Conservation (phyloP, 2,113 vertebrate species). For the Seriola quinqueradiata region DNA sequence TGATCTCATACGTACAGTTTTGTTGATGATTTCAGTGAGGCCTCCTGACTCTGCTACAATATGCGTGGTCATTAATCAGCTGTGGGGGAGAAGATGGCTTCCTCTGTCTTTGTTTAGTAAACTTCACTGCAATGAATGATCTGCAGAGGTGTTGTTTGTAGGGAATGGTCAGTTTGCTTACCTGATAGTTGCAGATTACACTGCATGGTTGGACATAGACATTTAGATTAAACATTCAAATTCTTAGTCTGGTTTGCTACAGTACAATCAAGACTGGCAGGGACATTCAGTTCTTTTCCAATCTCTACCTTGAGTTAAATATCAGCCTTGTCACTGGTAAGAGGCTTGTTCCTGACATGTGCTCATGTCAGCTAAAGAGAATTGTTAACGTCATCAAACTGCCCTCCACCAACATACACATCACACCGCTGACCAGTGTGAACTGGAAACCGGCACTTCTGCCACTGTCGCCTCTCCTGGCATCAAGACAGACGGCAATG, state of each 20-base stretch:
- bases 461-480: constrained; percentile 21
- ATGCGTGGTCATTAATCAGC: constrained; percentile 34
- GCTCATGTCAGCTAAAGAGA: neutral
- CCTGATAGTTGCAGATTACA: neutral
- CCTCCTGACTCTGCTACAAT: neutral
- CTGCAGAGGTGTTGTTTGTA: neutral
- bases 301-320: neutral
- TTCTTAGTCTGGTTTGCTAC: too few relatives aligned
- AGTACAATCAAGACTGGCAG: neutral
- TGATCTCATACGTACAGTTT: neutral
- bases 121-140: constrained; percentile 31
- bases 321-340: neutral
- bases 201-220: neutral
- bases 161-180: neutral
- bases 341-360: neutral
- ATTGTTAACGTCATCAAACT: neutral
- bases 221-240: neutral
- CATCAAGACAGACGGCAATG: constrained; percentile 46
- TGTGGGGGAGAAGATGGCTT: constrained; percentile 7
- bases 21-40: constrained; percentile 25
- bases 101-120: constrained; percentile 37
- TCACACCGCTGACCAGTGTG: constrained; percentile 27
- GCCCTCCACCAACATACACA: neutral
- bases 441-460: constrained; percentile 32
- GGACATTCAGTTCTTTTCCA: neutral